Base-by-base conservation (phyloP, 2,888 invertebrate genomes). In the Serripes groenlandicus region DNA sequence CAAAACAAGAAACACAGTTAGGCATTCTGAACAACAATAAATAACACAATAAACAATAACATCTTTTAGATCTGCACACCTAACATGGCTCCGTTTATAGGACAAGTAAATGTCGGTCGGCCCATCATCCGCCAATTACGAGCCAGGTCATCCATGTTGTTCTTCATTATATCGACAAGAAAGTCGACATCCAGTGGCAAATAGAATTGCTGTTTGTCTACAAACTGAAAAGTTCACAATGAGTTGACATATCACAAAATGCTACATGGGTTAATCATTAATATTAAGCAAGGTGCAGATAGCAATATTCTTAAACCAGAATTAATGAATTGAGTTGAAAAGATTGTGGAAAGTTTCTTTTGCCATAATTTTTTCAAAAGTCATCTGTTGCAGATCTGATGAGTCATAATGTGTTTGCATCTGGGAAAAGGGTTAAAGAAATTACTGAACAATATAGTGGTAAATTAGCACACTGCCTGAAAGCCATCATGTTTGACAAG, bases 71-170 rank as follows among this genome's bases (percentile, higher is more conserved):
- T 42, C 42, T 35, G 77, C 91, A 83, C 90, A 94, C 94, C 94
- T 92, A 94, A 86, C 86, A 93, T 90, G 26, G 90, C 80, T 34
- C 83, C 86, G 52, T 89, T 89, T 64, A 94, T 88, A 5, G 92
- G 92, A 78, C 94, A 90, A 35, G 94, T 88, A 76, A 93, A 90
- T 32, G 92, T 90, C 81, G 99, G 99, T 92, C 99, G 96, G 93
- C 99, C 99, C 95, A 99, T 97, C 96, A 98, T 98, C 96, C 98
- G 98, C 99, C 99, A 99, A 95, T 98, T 98, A 92, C 97, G 98
- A 96, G 99, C 98, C 96, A 99, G 97, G 96, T 98, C 99, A 96
- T 98, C 98, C 95, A 99, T 97, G 96, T 99, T 99, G 93, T 98
- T 98, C 96, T 98, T 98, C 96, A 98, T 97, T 95, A 97, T 98